phyloP scores from a whole-genome alignment of 2,113 vertebrate species.

The Cervus canadensis region DNA sequence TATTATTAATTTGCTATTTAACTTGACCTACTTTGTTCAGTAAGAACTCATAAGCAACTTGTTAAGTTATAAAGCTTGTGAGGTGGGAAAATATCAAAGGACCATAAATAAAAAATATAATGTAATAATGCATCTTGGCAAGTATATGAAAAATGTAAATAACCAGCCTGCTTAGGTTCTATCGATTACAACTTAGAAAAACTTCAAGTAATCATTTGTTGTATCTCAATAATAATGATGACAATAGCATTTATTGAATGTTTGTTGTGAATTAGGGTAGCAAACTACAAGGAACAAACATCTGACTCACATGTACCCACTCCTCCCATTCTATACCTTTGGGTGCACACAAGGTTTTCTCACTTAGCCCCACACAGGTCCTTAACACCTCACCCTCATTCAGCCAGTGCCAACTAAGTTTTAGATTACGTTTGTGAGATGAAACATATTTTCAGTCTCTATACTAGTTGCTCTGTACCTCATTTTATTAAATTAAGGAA shows the following conservation, averaged over 20 bases:
- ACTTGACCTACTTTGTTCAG: background rate
- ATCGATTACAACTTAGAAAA: background rate
- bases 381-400: background rate
- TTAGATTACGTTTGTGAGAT: background rate
- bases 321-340: background rate
- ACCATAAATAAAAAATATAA: background rate
- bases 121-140: background rate
- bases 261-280: background rate
- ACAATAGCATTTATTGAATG: background rate
- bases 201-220: background rate
- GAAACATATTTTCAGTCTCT: background rate
- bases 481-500: background rate
- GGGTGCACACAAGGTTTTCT: background rate
- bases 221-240: background rate
- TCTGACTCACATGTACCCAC: background rate
- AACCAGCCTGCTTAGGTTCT: background rate
- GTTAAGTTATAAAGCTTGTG: conserved; percentile 17
- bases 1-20: background rate
- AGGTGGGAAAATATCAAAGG: conserved; percentile 29
- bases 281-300: background rate
- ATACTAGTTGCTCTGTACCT: background rate
- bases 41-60: background rate
- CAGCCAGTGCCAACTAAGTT: background rate
- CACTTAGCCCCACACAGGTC: background rate
- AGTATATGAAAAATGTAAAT: background rate